These are phyloP conservation scores for Scyliorhinus canicula DNA, from an alignment of 2,797 vertebrate species.

Conservation along the genomic window DNA sequence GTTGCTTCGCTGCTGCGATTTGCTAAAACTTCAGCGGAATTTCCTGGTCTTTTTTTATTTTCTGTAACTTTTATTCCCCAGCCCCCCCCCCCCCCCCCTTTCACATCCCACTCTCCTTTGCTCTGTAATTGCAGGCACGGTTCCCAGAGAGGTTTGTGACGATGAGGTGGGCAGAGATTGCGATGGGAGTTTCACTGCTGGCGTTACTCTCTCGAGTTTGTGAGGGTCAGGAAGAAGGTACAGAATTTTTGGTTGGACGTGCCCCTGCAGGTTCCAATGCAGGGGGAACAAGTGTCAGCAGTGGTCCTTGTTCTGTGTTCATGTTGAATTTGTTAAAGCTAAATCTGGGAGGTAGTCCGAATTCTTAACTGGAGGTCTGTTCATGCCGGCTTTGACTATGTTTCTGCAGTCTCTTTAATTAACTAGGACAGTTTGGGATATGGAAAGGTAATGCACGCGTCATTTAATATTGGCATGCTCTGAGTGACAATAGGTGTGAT, in stretches of 20 bases:
- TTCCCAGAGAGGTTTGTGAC: neutral
- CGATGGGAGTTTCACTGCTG: neutral
- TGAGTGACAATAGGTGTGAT: too few relatives aligned
- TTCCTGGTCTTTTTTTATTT: neutral
- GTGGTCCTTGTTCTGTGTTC: neutral
- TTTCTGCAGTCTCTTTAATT: neutral
- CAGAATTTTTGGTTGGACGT: neutral
- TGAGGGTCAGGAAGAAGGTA: neutral
- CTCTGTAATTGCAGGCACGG: neutral
- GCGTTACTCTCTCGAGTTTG: neutral
- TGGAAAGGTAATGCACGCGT: too few relatives aligned
- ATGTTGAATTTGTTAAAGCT: neutral
- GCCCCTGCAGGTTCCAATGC: too few relatives aligned
- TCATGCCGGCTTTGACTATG: neutral
- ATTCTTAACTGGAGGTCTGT: neutral
- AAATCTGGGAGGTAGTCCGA: neutral
- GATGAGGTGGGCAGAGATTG: neutral
- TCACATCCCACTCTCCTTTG: neutral
- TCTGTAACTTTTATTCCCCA: neutral
- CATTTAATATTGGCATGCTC: neutral
- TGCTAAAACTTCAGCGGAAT: neutral
- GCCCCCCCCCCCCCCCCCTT: neutral
- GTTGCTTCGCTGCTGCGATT: neutral
- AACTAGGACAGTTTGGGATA: neutral
- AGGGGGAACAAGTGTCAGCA: neutral